Evolutionary conservation across 2,888 invertebrate genomes (phyloP).

Genomic region (Meteorus cinctellus): DNA sequence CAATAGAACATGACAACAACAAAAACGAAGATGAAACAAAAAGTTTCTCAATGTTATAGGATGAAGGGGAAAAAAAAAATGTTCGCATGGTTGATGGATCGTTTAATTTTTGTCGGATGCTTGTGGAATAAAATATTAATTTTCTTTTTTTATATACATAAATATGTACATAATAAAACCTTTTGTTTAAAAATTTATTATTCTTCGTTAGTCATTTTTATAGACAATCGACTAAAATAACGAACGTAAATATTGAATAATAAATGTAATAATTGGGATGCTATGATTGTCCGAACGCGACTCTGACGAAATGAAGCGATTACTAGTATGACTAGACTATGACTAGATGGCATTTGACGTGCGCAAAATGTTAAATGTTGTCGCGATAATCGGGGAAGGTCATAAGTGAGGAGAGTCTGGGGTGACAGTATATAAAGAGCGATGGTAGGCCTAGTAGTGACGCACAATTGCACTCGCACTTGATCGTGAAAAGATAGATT

Average conservation of each 20-base stretch:
- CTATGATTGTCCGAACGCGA: constrained; percentile 44
- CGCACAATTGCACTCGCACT: constrained; percentile 6
- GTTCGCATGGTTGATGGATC: not conserved
- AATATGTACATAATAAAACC: not conserved
- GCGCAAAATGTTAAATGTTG: constrained; percentile 16
- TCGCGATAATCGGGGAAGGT: not conserved
- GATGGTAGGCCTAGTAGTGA: constrained; percentile 1
- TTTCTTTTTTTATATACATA: not conserved
- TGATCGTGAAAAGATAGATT: constrained; percentile 14
- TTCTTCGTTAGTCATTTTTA: not conserved
- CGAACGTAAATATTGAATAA: not conserved
- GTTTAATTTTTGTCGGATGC: not conserved
- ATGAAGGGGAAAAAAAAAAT: not conserved
- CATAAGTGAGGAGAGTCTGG: not conserved
- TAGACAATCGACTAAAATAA: not conserved
- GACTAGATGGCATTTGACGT: not conserved
- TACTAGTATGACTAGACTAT: constrained; percentile 37
- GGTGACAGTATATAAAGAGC: not conserved
- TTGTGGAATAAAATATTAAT: not conserved
- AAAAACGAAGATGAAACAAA: not conserved
- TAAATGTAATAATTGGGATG: constrained; percentile 33
- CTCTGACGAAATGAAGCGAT: constrained; percentile 31
- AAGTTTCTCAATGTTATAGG: not conserved
- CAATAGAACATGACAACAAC: not conserved
- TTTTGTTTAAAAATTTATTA: not conserved